phyloP scores from a whole-genome alignment of 2,113 vertebrate genomes.

The Pygoscelis antarcticus region DNA sequence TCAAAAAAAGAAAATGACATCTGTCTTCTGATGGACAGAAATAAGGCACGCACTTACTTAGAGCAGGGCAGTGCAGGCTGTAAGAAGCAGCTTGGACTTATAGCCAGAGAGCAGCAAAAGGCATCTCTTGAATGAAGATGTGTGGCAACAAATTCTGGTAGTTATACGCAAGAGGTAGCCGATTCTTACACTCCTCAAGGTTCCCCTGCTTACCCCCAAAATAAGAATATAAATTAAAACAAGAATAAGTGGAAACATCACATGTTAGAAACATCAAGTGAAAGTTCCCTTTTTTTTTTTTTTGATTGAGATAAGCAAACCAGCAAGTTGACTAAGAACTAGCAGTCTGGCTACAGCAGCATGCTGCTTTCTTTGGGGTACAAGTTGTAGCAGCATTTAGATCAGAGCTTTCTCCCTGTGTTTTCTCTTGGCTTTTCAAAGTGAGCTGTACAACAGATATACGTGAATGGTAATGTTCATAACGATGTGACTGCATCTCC shows the following conservation, averaged over 20 bases:
- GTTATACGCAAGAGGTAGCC: neutral
- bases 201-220: neutral
- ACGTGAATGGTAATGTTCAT: rapidly evolving
- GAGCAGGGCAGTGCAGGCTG: neutral
- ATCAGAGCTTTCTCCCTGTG: neutral
- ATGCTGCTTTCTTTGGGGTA: neutral
- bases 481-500: rapidly evolving
- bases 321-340: neutral
- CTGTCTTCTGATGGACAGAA: neutral
- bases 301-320: neutral
- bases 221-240: neutral
- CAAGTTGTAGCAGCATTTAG: neutral
- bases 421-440: neutral
- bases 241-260: neutral
- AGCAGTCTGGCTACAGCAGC: neutral
- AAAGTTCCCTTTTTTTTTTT: neutral
- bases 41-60: neutral
- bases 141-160: neutral
- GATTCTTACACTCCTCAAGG: neutral
- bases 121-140: neutral
- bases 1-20: rapidly evolving
- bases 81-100: neutral
- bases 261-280: neutral
- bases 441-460: neutral
- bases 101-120: neutral